Evolutionary conservation across 2,888 invertebrate genomes (phyloP), one percentile per base, ranked within the genome.

Genomic region (Drosophila mettleri): DNA sequence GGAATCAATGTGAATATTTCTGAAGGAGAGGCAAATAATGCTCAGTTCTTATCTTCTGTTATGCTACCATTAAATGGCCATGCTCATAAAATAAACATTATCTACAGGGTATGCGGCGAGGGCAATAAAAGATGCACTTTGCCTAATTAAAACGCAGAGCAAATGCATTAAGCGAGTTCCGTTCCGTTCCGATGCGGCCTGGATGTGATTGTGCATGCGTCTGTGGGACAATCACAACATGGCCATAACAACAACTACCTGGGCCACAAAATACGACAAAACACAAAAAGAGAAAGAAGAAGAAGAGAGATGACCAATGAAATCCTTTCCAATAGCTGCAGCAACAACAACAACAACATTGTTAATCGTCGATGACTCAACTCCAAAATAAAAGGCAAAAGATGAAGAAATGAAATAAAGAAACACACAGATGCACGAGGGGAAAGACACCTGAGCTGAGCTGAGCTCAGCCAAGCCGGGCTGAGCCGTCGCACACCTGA

Each of bases 351-450:
- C 71, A 72, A 66, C 58, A 55, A 76, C 60, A 60, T 80, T 77
- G 79, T 85, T 85, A 76, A 87, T 87, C 86, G 80, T 60, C 74
- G 83, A 83, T 83, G 88, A 83, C 88, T 83, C 83, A 83, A 83
- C 83, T 70, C 29, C 52, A 39, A 48, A 34, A 66, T 39, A 22
- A 38, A 66, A 62, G 61, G 78, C 62, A 69, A 74, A 66, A 73
- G 74, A 83, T 85, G 71, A 83, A 83, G 83, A 87, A 87, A 85
- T 83, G 87, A 80, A 82, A 86, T 86, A 81, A 85, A 83, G 78
- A 74, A 78, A 64, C 33, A 70, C 65, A 73, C 63, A 69, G 72
- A 69, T 63, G 69, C 67, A 69, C 31, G 29, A 27, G 45, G 27
- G 29, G 57, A 70, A 54, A 75, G 74, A 75, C 86, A 84, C 87